These are phyloP conservation scores for Phoeniculus purpureus DNA, from an alignment of 2,797 vertebrate species.

Conservation along the genomic window DNA sequence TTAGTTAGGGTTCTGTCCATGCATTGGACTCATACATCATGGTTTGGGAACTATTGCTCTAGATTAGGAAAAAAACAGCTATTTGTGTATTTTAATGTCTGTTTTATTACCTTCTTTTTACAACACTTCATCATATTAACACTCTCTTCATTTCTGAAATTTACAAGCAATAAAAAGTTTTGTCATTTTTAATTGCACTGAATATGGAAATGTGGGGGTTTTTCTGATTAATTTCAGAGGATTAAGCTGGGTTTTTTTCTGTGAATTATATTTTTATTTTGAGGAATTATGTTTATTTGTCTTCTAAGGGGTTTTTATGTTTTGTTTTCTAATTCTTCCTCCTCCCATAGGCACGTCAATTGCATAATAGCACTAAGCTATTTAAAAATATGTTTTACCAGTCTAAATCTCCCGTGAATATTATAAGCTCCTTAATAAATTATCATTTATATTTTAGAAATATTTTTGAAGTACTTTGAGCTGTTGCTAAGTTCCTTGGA, in stretches of 20 bases:
- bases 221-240: background rate
- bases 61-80: background rate
- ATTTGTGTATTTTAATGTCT: background rate
- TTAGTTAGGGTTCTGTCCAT: background rate
- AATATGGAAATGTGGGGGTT: background rate
- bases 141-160: background rate
- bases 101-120: accelerated
- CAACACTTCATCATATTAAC: background rate
- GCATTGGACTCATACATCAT: background rate
- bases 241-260: accelerated
- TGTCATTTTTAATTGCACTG: background rate
- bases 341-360: background rate
- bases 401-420: background rate
- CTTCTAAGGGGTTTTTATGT: background rate
- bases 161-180: background rate
- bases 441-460: background rate
- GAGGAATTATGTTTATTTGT: background rate
- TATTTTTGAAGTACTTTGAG: background rate
- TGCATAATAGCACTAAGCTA: background rate
- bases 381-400: background rate
- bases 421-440: background rate
- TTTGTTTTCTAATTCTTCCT: background rate
- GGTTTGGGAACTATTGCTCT: background rate
- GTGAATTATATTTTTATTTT: background rate
- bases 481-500: background rate